Evolutionary conservation across 2,797 vertebrate genomes (phyloP).

Genomic region (Macrochelys suwanniensis): DNA sequence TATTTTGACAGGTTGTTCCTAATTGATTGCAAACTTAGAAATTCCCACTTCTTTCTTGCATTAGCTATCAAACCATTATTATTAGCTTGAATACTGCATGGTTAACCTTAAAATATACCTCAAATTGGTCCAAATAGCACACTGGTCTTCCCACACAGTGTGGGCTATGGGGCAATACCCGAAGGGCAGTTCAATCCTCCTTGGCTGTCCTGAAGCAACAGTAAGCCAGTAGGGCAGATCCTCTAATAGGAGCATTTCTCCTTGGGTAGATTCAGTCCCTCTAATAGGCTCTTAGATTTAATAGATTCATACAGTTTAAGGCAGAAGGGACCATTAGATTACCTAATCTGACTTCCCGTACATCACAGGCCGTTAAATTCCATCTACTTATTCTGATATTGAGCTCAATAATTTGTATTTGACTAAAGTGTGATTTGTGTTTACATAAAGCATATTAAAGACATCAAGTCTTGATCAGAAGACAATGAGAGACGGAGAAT

Average conservation of each 20-base stretch:
- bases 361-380: no score
- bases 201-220: neutral
- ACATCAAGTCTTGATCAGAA: no score
- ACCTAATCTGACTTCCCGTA: no score
- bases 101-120: neutral
- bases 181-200: neutral
- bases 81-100: neutral
- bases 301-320: neutral
- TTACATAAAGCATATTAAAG: no score
- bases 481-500: neutral
- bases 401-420: no score
- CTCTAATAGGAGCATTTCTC: neutral
- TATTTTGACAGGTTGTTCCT: neutral
- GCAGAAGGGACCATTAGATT: neutral
- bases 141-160: fast-evolving
- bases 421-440: no score
- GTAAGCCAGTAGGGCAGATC: neutral
- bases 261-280: neutral
- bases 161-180: neutral
- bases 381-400: no score
- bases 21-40: neutral
- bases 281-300: neutral
- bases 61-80: constrained; percentile 16
- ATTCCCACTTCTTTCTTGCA: constrained; percentile 8
- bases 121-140: neutral